A percentile compares a stretch with the other conserved stretches of the same genome.
These are phyloP conservation scores for Macquaria australasica DNA, from an alignment of 2,113 vertebrate species.

Conservation along the genomic window DNA sequence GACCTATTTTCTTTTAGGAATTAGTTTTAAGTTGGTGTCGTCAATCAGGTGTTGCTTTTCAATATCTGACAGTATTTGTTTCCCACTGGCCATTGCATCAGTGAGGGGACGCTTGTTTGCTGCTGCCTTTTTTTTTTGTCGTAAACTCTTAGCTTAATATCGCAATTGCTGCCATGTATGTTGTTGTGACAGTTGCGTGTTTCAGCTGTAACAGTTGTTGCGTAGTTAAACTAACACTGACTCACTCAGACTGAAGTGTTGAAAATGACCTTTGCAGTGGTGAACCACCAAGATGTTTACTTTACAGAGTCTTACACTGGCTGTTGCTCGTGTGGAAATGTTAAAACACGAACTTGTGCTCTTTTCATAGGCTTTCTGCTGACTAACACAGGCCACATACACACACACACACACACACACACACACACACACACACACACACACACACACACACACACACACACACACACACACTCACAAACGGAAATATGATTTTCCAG, in stretches of 20 bases:
- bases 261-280: constrained; percentile 34
- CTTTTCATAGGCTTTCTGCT: constrained; percentile 59
- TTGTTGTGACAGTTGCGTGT: constrained; percentile 20
- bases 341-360: constrained; percentile 37
- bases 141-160: background rate
- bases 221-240: background rate
- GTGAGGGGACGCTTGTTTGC: background rate
- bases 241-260: background rate
- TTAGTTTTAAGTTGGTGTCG: background rate
- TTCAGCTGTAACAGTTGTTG: background rate
- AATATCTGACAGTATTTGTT: background rate
- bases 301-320: background rate
- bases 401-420: background rate
- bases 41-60: background rate
- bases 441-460: background rate
- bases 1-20: background rate
- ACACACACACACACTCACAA: background rate
- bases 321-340: constrained; percentile 40
- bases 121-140: background rate
- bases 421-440: background rate
- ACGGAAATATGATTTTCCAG: constrained; percentile 63
- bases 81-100: background rate
- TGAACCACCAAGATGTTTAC: constrained; percentile 11
- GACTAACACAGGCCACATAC: constrained; percentile 33
- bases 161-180: background rate